These are phyloP conservation scores for Pherbina coryleti DNA, from an alignment of 2,888 invertebrate genomes.

Conservation along the genomic window DNA sequence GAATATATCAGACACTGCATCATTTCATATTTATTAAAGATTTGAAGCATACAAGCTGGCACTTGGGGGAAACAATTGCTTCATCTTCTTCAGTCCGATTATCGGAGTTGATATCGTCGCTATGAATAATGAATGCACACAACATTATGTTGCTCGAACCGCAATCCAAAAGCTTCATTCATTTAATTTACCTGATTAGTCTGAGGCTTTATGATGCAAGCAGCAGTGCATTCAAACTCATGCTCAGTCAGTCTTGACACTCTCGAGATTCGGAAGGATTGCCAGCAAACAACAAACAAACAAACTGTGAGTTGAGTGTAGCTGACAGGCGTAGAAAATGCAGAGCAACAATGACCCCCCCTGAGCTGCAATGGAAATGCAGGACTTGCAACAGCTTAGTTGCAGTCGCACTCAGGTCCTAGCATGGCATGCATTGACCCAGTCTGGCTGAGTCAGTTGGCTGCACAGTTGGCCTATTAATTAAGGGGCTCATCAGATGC, in stretches of 20 bases:
- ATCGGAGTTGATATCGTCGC: conserved; percentile 9
- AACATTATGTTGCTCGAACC: conserved; percentile 9
- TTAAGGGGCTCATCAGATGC: conserved; percentile 23
- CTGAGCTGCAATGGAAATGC: conserved; percentile 2
- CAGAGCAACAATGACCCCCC: conserved; percentile 14
- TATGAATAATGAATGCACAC: conserved; percentile 6
- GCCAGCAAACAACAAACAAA: not conserved
- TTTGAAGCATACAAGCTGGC: not conserved
- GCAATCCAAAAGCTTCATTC: conserved; percentile 22
- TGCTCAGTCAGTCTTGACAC: not conserved
- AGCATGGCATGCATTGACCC: not conserved
- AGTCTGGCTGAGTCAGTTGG: conserved; percentile 11
- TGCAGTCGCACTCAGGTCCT: not conserved
- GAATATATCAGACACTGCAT: not conserved
- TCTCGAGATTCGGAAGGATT: not conserved
- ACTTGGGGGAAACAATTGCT: not conserved
- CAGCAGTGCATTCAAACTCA: not conserved
- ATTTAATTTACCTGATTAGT: conserved; percentile 28
- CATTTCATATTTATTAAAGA: conserved; percentile 12
- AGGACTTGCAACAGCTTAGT: not conserved
- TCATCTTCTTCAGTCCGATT: not conserved
- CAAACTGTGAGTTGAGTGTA: not conserved
- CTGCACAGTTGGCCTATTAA: conserved; percentile 25
- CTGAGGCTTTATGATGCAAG: not conserved
- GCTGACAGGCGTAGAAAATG: not conserved